Percentiles rank a stretch among this genome's conserved stretches.
These are phyloP conservation scores for Struthio camelus DNA, from an alignment of 2,113 vertebrate species.

Conservation along the genomic window DNA sequence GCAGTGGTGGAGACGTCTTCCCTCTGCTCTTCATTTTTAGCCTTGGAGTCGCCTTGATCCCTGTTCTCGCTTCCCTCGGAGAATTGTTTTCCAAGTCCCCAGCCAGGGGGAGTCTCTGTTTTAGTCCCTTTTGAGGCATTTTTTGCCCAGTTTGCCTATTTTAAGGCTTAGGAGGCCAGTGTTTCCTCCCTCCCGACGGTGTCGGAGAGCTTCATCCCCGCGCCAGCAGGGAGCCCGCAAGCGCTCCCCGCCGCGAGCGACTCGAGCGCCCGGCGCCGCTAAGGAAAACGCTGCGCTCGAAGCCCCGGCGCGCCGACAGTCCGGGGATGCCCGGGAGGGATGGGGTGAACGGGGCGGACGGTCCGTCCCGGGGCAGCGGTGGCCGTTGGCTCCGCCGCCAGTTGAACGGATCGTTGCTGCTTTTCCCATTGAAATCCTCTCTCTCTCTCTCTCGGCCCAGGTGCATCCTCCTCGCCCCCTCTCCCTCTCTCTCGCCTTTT, in stretches of 20 bases:
- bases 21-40: not conserved
- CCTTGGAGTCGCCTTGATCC: not conserved
- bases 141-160: accelerated
- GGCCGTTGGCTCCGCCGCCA: not conserved
- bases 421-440: not conserved
- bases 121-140: not conserved
- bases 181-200: not conserved
- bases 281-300: too few relatives aligned
- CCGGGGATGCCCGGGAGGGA: too few relatives aligned
- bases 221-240: too few relatives aligned
- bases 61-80: accelerated
- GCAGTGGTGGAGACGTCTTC: not conserved
- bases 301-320: too few relatives aligned
- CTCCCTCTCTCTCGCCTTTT: not conserved
- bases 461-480: not conserved
- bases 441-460: not conserved
- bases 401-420: not conserved
- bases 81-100: not conserved
- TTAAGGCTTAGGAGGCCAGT: not conserved
- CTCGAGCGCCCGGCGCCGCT: too few relatives aligned
- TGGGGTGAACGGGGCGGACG: too few relatives aligned
- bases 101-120: not conserved
- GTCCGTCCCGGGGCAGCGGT: too few relatives aligned
- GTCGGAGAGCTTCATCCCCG: too few relatives aligned
- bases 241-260: too few relatives aligned